phyloP scores from a whole-genome alignment of 2,113 vertebrate genomes.

The Camelus bactrianus region DNA sequence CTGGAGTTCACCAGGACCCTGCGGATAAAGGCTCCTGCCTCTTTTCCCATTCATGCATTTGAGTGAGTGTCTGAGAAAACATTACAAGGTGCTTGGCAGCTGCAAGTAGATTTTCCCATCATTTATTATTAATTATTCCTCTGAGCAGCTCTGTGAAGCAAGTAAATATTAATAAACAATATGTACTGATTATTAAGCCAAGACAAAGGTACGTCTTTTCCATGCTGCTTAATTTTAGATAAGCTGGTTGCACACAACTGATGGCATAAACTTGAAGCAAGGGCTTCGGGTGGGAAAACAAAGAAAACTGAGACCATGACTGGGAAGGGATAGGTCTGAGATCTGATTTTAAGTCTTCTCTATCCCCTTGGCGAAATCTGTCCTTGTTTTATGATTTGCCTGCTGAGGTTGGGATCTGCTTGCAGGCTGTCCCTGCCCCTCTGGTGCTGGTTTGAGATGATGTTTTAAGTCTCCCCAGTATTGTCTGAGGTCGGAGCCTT shows the following conservation, averaged over 20 bases:
- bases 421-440: neutral
- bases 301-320: neutral
- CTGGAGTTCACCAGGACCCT: neutral
- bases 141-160: neutral
- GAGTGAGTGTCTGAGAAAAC: neutral
- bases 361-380: neutral
- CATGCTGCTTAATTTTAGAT: neutral
- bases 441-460: neutral
- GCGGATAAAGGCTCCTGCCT: neutral
- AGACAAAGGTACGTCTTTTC: neutral
- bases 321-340: neutral
- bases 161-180: conserved; percentile 64
- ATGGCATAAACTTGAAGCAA: neutral
- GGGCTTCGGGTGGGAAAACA: neutral
- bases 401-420: neutral
- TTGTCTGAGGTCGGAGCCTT: neutral
- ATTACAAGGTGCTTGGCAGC: neutral
- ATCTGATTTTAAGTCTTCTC: neutral
- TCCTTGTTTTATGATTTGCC: neutral
- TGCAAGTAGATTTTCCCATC: conserved; percentile 39
- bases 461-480: neutral
- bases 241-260: neutral
- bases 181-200: conserved; percentile 16
- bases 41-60: neutral
- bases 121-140: conserved; percentile 55